Percentiles rank a stretch among this genome's conserved stretches.
Conservation (phyloP, 1,140 invertebrate genomes). For the Diabrotica undecimpunctata region DNA sequence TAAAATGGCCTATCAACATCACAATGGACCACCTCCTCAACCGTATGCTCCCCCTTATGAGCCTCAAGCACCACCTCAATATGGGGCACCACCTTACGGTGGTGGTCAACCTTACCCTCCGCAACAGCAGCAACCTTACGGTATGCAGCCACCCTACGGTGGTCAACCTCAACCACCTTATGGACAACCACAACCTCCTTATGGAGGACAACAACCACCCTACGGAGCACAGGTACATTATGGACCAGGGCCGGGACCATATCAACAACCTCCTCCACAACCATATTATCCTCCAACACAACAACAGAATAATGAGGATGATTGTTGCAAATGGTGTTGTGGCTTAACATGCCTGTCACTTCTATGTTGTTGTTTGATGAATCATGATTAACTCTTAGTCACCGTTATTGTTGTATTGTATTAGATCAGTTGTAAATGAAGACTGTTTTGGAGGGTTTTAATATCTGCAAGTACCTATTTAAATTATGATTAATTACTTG, state of each 20-base stretch:
- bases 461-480: no score
- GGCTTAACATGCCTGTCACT: conserved; percentile 12
- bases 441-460: no score
- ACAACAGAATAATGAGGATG: conserved; percentile 10
- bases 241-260: conserved; percentile 1
- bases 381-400: conserved; percentile 8
- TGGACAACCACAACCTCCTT: conserved; percentile 9
- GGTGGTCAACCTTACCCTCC: background rate
- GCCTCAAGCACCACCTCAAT: conserved; percentile 8
- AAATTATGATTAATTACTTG: no score
- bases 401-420: no score
- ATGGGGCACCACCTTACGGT: conserved; percentile 13
- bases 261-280: conserved; percentile 8
- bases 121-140: background rate
- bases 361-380: conserved; percentile 14
- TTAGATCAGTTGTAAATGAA: no score
- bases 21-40: conserved; percentile 7
- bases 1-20: conserved; percentile 15
- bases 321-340: conserved; percentile 18
- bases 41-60: conserved; percentile 14
- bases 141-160: conserved; percentile 8
- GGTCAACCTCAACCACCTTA: conserved; percentile 14
- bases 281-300: conserved; percentile 5
- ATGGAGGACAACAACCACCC: conserved; percentile 10
- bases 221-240: conserved; percentile 6